A percentile compares a stretch with the other conserved stretches of the same genome.
These are phyloP conservation scores for Anarhynchus alexandrinus DNA, from an alignment of 2,113 vertebrate genomes.

Conservation along the genomic window DNA sequence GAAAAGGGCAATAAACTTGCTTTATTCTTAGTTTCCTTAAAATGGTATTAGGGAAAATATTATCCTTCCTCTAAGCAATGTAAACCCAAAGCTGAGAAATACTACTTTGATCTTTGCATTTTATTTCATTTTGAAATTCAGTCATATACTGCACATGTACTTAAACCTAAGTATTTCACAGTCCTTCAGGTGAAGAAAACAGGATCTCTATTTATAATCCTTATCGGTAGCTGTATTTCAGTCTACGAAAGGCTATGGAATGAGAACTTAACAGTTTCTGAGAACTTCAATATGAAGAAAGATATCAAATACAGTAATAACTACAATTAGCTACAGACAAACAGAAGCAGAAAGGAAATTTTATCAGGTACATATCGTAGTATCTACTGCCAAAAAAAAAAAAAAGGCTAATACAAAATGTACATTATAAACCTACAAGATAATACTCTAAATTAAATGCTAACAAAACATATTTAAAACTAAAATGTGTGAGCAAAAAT, in stretches of 20 bases:
- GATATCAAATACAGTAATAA: neutral
- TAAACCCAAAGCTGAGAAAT: neutral
- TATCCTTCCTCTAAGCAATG: neutral
- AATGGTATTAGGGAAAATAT: neutral
- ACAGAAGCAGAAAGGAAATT: neutral
- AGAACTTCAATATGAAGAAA: neutral
- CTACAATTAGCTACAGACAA: neutral
- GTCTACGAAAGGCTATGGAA: neutral
- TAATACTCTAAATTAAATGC: neutral
- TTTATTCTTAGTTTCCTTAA: neutral
- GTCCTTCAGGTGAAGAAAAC: neutral
- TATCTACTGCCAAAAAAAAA: neutral
- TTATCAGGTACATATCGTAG: neutral
- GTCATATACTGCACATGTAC: neutral
- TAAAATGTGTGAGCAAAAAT: neutral
- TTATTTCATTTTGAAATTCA: neutral
- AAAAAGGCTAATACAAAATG: neutral
- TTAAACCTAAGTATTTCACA: neutral
- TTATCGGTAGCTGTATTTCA: neutral
- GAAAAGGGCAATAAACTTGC: neutral
- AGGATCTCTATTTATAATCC: neutral
- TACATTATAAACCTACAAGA: neutral
- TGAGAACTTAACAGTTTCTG: neutral
- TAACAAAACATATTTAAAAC: neutral
- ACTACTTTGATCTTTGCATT: rapidly evolving